Percentiles rank a stretch among this genome's conserved stretches.
Conservation (phyloP, 2,888 invertebrate genomes). For the Leucoma salicis region DNA sequence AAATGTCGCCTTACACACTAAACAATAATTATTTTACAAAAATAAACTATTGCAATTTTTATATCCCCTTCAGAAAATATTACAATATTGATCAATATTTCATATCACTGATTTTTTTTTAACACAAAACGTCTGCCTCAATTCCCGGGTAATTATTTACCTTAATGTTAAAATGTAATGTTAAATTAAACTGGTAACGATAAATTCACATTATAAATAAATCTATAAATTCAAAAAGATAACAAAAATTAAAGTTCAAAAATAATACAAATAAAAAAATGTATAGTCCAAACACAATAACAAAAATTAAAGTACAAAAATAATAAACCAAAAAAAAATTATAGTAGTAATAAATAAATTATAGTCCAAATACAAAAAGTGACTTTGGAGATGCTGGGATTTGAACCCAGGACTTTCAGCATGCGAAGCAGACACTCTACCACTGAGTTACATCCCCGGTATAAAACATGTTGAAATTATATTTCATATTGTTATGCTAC, state of each 20-base stretch:
- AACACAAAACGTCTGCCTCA: too few relatives aligned
- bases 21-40: too few relatives aligned
- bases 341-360: not conserved
- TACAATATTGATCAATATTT: too few relatives aligned
- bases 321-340: not conserved
- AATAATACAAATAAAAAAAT: not conserved
- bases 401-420: slow-evolving; percentile 86
- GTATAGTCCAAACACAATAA: not conserved
- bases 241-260: not conserved
- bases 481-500: too few relatives aligned
- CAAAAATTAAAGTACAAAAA: not conserved
- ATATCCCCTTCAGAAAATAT: too few relatives aligned
- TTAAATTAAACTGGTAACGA: too few relatives aligned
- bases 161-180: too few relatives aligned
- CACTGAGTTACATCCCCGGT: slow-evolving; percentile 79
- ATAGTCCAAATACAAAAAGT: not conserved
- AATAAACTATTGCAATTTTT: too few relatives aligned
- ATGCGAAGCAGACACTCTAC: slow-evolving; percentile 86
- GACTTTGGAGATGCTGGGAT: slow-evolving; percentile 83
- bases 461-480: slow-evolving; percentile 12
- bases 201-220: too few relatives aligned
- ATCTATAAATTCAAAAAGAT: not conserved
- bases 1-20: too few relatives aligned
- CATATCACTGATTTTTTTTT: too few relatives aligned
- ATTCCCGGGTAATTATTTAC: too few relatives aligned